A percentile compares a stretch with the other conserved stretches of the same genome.
Evolutionary conservation across 2,888 invertebrate species (phyloP).

Genomic region (Sturmia bella): DNA sequence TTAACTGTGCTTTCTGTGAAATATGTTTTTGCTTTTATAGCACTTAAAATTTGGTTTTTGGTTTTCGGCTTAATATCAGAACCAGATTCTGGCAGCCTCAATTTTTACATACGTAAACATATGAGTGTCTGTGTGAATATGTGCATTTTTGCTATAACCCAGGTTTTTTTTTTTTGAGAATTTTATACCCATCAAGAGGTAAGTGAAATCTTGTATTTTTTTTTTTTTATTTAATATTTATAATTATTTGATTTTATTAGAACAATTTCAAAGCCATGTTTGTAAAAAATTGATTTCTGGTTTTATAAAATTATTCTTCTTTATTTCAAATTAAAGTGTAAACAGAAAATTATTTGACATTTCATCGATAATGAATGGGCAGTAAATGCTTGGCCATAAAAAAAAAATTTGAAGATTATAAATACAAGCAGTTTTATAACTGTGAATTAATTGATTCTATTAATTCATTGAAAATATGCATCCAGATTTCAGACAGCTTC

Average conservation of each 20-base stretch:
- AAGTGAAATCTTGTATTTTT: not conserved
- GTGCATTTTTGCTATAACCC: not conserved
- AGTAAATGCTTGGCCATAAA: not conserved
- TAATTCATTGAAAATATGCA: no score
- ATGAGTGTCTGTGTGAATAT: not conserved
- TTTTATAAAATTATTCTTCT: not conserved
- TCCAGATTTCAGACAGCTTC: no score
- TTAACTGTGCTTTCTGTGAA: conserved; percentile 26
- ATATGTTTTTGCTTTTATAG: conserved; percentile 40
- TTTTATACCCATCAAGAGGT: not conserved
- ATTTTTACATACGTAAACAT: no score
- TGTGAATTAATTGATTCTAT: no score
- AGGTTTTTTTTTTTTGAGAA: not conserved
- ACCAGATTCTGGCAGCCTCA: not conserved
- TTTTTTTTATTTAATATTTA: not conserved
- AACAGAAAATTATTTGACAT: conserved; percentile 9
- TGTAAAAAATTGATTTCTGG: not conserved
- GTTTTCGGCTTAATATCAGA: not conserved
- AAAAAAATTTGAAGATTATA: not conserved
- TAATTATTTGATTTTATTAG: not conserved
- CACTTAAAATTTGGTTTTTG: not conserved
- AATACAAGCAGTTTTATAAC: no score
- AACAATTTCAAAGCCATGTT: conserved; percentile 7
- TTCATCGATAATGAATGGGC: not conserved
- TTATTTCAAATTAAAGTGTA: not conserved